These are phyloP conservation scores for Rhinatrema bivittatum DNA, from an alignment of 2,797 vertebrate species.

Conservation along the genomic window DNA sequence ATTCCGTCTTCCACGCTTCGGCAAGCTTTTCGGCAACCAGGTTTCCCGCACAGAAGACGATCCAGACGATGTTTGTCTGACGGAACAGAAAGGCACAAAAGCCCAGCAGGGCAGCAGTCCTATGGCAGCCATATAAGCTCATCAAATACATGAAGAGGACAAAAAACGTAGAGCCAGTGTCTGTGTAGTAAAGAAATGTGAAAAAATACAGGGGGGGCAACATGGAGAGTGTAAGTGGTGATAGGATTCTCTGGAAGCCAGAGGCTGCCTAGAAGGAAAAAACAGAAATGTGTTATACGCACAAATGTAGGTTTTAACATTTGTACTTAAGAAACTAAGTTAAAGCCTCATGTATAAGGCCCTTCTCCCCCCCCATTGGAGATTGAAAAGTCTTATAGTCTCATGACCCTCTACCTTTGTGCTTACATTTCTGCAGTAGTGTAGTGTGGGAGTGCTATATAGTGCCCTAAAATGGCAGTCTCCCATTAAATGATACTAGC, in stretches of 20 bases:
- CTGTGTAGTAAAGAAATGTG: slow-evolving; percentile 96
- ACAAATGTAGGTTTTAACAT: too few species aligned
- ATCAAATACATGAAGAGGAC: slow-evolving; percentile 91
- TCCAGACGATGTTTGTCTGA: slow-evolving; percentile 93
- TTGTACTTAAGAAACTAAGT: background rate
- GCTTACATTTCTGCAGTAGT: background rate
- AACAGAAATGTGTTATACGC: slow-evolving; percentile 9
- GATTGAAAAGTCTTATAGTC: too few species aligned
- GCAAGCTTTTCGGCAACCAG: slow-evolving; percentile 72
- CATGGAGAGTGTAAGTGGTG: slow-evolving; percentile 70
- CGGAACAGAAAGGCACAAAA: slow-evolving; percentile 86
- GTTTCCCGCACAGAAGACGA: slow-evolving; percentile 82
- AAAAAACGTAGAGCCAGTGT: slow-evolving; percentile 90
- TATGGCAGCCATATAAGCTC: slow-evolving; percentile 87
- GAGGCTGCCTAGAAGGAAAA: slow-evolving; percentile 61
- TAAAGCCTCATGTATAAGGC: too few species aligned
- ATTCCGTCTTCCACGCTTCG: slow-evolving; percentile 74
- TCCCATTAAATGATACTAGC: too few species aligned
- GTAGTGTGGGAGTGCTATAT: too few species aligned
- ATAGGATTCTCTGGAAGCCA: slow-evolving; percentile 70
- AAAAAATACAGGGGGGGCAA: slow-evolving; percentile 96
- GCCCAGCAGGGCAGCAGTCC: slow-evolving; percentile 80
- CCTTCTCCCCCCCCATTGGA: too few species aligned
- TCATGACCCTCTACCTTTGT: too few species aligned
- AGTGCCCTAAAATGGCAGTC: too few species aligned